Evolutionary conservation across 2,888 invertebrate species (phyloP), one percentile per base, ranked within the genome.

Genomic region (Xylocampa areola): DNA sequence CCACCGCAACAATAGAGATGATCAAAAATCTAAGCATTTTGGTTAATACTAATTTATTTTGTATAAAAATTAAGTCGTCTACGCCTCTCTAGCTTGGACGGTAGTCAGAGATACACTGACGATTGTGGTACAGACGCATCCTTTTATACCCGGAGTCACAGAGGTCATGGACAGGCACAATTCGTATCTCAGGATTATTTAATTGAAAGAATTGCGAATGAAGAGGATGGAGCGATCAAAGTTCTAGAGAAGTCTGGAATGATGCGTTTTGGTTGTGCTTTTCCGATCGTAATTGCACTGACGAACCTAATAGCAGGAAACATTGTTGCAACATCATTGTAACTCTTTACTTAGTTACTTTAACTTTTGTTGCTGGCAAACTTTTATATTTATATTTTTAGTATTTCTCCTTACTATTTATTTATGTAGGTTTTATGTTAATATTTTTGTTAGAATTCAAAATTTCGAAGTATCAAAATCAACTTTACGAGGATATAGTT

Each of bases 111-210:
- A 74, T 73, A 73, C 62, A 89, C 86, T 88, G 80, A 69, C 65
- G 43, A 63, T 11, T 51, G 52, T 54, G 70, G 36, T 58, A 55
- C 60, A 44, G 61, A 27, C 50, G 50, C 69, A 72, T 59, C 79
- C 79, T 87, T 91, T 78, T 91, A 91, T 90, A 90, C 76, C 53
- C 52, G 14, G 19, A 51, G 69, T 36, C 43, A 17, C 76, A 77
- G 86, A 86, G 89, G 88, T 90, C 90, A 89, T 70, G 90, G 85
- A 59, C 85, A 57, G 58, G 63, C 64, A 72, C 84, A 84, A 87
- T 85, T 85, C 81, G 76, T 76, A 75, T 54, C 59, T 67, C 66
- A 64, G 80, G 79, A 86, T 86, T 82, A 85, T 82, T 83, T 82
- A 82, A 88, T 87, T 78, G 77, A 76, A 62, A 68, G 73, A 79